Percentiles rank a stretch among this genome's conserved stretches.
Conservation (phyloP, 2,113 vertebrate species). For the Sminthopsis crassicaudata region DNA sequence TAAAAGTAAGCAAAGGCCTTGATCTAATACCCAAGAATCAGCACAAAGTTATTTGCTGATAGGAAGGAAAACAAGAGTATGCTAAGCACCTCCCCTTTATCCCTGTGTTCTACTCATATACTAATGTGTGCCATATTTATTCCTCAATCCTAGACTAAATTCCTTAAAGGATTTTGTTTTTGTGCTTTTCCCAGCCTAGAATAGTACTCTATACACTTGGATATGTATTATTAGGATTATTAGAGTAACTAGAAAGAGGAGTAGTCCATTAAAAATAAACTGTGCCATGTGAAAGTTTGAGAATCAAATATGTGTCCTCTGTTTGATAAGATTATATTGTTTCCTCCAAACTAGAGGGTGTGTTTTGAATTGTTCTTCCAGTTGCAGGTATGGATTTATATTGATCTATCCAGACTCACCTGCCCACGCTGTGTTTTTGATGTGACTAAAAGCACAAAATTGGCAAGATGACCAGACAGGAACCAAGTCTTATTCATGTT, state of each 20-base stretch:
- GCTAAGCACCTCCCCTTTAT: not conserved
- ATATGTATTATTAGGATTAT: not conserved
- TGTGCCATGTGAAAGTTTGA: not conserved
- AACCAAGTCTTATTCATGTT: not conserved
- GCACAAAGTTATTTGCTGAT: not conserved
- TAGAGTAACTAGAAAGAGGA: not conserved
- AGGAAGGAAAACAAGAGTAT: not conserved
- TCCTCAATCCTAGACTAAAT: not conserved
- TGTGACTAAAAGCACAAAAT: not conserved
- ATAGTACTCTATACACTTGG: not conserved
- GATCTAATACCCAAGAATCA: not conserved
- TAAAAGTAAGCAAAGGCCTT: not conserved
- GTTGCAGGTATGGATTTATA: not conserved
- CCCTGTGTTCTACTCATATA: not conserved
- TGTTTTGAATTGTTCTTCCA: not conserved
- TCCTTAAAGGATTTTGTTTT: not conserved
- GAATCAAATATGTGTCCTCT: not conserved
- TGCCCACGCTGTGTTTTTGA: not conserved
- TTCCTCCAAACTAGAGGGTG: not conserved
- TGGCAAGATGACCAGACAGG: not conserved
- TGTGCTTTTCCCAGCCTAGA: not conserved
- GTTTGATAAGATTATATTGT: not conserved
- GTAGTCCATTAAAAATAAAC: not conserved
- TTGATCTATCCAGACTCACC: not conserved
- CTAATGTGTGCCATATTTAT: not conserved